Conservation (phyloP, 2,113 vertebrate species). For the Chloropsis cyanopogon region DNA sequence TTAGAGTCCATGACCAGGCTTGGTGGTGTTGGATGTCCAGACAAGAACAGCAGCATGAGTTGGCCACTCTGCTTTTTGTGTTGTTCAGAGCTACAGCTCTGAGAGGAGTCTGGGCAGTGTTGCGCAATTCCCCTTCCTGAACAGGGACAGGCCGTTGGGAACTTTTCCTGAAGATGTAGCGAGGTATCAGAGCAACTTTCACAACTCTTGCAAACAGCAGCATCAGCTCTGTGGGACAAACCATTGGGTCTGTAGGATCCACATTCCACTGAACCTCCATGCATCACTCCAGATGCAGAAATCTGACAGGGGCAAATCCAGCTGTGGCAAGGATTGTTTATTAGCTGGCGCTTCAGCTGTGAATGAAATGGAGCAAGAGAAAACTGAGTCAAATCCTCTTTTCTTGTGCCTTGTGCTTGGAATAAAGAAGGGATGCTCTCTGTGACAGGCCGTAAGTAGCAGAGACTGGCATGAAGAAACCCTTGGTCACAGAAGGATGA, state of each 20-base stretch:
- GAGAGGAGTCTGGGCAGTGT: not conserved
- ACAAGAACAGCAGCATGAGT: not conserved
- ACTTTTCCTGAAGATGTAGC: not conserved
- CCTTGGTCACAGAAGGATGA: not conserved
- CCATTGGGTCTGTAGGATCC: not conserved
- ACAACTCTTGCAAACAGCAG: not conserved
- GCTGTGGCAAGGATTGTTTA: not conserved
- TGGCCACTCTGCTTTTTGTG: not conserved
- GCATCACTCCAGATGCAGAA: rapidly evolving
- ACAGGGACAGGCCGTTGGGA: not conserved
- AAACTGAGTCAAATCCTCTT: not conserved
- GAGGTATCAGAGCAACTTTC: not conserved
- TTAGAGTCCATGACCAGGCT: not conserved
- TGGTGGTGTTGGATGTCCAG: not conserved
- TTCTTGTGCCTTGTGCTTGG: not conserved
- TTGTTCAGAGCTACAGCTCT: not conserved
- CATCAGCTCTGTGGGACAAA: not conserved
- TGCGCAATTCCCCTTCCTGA: not conserved
- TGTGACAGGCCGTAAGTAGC: not conserved
- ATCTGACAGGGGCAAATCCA: not conserved
- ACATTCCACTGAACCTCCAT: not conserved
- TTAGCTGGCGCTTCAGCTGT: not conserved
- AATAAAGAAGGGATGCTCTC: not conserved
- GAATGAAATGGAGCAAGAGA: not conserved
- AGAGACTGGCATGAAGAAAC: not conserved